Conservation (phyloP, 2,113 vertebrate species). For the Lepus timidus region DNA sequence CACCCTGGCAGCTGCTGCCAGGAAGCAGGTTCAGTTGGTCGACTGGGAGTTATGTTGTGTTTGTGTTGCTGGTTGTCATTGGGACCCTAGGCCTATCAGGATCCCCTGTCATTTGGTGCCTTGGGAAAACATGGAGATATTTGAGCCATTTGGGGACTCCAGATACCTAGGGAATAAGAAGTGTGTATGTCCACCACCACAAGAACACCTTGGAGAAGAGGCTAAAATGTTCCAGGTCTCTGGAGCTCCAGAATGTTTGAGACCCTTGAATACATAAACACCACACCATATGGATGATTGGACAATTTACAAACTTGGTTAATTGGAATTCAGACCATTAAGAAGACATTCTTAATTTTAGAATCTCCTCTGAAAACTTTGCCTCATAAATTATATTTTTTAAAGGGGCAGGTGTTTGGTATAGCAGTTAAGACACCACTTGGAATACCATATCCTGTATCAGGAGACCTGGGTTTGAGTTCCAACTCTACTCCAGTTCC, state of each 20-base stretch:
- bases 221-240: background rate
- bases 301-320: background rate
- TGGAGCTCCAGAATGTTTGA: background rate
- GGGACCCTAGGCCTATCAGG: background rate
- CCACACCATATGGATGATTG: background rate
- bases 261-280: background rate
- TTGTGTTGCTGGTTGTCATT: background rate
- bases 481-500: no score
- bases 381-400: background rate
- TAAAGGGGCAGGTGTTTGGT: background rate
- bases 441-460: no score
- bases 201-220: background rate
- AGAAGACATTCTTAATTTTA: background rate
- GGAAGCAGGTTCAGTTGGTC: background rate
- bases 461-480: no score
- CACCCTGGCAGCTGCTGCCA: background rate
- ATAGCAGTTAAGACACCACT: no score
- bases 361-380: slow-evolving; percentile 42
- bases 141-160: background rate
- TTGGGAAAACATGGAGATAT: background rate
- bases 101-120: background rate
- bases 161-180: background rate
- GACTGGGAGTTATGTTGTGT: rapidly evolving
- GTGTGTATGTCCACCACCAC: no score
- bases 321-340: background rate